A percentile compares a stretch with the other conserved stretches of the same genome.
Evolutionary conservation across 2,113 vertebrate species (phyloP).

Genomic region (Mormoops blainvillei): DNA sequence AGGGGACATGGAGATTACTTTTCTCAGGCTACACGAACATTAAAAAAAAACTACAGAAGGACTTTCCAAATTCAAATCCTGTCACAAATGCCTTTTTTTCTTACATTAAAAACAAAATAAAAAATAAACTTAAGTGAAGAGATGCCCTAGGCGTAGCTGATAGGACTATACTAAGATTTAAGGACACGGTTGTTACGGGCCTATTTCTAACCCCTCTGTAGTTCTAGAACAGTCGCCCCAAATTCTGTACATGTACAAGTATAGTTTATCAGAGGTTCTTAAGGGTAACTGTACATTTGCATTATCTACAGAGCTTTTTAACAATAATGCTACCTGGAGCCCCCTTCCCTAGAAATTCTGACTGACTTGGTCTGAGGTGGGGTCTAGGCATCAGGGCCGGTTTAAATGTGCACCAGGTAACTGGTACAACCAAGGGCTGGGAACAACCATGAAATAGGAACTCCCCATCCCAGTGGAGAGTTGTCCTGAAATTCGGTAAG

Average conservation of each 20-base stretch:
- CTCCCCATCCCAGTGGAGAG: no score
- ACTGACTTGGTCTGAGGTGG: neutral
- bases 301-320: neutral
- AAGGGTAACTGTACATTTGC: neutral
- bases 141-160: neutral
- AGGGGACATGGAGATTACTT: no score
- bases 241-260: neutral
- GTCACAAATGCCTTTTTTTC: neutral
- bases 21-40: neutral
- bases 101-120: conserved; percentile 6
- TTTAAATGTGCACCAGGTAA: neutral
- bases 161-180: neutral
- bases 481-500: neutral
- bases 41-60: neutral
- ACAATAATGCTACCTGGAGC: neutral
- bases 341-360: neutral
- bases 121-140: neutral
- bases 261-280: neutral
- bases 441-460: neutral
- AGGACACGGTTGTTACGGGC: neutral
- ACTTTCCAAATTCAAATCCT: neutral
- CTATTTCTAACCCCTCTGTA: neutral
- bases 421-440: neutral
- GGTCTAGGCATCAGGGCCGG: neutral
- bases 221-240: neutral